Evolutionary conservation across 2,113 vertebrate species (phyloP).

Genomic region (Triplophysa tibetana): DNA sequence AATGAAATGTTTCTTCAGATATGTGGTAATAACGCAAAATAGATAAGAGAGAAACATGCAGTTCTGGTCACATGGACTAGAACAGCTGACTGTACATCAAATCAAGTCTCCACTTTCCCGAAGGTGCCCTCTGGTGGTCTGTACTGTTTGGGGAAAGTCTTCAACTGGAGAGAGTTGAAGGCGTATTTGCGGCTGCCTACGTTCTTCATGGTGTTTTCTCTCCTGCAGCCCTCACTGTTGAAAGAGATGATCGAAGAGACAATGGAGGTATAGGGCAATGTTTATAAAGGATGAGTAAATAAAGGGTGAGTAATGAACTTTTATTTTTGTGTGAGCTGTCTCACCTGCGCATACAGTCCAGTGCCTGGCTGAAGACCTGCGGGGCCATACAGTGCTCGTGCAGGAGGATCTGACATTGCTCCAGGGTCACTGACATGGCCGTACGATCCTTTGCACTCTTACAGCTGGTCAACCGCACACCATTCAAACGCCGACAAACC

Average conservation of each 20-base stretch:
- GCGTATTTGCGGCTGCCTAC: constrained; percentile 99
- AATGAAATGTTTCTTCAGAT: constrained; percentile 10
- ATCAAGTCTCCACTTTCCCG: constrained; percentile 96
- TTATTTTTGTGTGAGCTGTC: constrained; percentile 45
- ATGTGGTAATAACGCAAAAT: constrained; percentile 21
- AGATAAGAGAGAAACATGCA: constrained; percentile 6
- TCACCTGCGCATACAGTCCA: constrained; percentile 99
- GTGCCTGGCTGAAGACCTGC: constrained; percentile 95
- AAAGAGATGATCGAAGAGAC: constrained; percentile 60
- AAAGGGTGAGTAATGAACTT: not conserved
- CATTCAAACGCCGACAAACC: constrained; percentile 92
- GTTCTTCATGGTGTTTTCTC: constrained; percentile 99
- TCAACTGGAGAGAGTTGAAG: constrained; percentile 97
- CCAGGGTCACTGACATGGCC: constrained; percentile 97
- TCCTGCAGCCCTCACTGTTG: constrained; percentile 95
- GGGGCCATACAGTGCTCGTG: constrained; percentile 95
- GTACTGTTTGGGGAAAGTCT: constrained; percentile 98
- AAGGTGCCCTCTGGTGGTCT: constrained; percentile 98
- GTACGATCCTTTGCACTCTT: constrained; percentile 99
- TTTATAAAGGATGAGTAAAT: not conserved
- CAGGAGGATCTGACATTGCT: constrained; percentile 95
- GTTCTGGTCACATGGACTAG: not conserved
- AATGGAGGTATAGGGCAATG: constrained; percentile 72
- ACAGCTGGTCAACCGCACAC: constrained; percentile 96
- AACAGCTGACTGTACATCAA: constrained; percentile 52